Percentiles rank a stretch among this genome's conserved stretches.
Conservation (phyloP, 92 coral and sea anemone species). For the Heliopora coerulea region DNA sequence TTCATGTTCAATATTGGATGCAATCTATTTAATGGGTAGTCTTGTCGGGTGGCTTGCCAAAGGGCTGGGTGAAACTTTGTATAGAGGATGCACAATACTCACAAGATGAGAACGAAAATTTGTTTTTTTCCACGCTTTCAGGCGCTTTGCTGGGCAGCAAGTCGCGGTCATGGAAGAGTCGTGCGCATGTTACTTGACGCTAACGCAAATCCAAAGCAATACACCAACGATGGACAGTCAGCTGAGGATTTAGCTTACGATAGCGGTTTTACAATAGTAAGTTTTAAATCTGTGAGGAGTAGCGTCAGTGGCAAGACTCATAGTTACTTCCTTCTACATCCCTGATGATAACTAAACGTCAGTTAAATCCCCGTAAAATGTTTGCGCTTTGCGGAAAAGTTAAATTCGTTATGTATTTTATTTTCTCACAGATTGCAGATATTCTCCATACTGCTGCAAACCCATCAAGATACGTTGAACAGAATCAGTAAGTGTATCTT, state of each 20-base stretch:
- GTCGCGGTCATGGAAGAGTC: constrained; percentile 85
- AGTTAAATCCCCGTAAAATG: background rate
- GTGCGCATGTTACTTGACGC: constrained; percentile 77
- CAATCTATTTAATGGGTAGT: too few species aligned
- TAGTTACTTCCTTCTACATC: too few species aligned
- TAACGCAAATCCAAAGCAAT: constrained; percentile 77
- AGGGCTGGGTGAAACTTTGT: too few species aligned
- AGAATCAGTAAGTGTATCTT: constrained; percentile 14
- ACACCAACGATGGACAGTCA: constrained; percentile 84
- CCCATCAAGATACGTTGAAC: constrained; percentile 17
- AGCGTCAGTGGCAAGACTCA: too few species aligned
- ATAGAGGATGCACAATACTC: too few species aligned
- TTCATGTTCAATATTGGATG: too few species aligned
- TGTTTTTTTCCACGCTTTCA: too few species aligned
- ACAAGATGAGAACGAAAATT: too few species aligned
- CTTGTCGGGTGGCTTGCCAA: too few species aligned
- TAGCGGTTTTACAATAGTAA: constrained; percentile 75
- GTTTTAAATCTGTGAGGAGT: constrained; percentile 19
- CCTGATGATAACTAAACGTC: background rate
- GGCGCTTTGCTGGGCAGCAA: constrained; percentile 94
- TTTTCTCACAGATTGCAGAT: constrained; percentile 40
- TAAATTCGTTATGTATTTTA: too few species aligned
- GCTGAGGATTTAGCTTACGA: constrained; percentile 92
- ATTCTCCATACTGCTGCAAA: constrained; percentile 60
- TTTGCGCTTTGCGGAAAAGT: too few species aligned